Conservation (phyloP, 2,888 invertebrate species). For the Zygogramma bicolorata region DNA sequence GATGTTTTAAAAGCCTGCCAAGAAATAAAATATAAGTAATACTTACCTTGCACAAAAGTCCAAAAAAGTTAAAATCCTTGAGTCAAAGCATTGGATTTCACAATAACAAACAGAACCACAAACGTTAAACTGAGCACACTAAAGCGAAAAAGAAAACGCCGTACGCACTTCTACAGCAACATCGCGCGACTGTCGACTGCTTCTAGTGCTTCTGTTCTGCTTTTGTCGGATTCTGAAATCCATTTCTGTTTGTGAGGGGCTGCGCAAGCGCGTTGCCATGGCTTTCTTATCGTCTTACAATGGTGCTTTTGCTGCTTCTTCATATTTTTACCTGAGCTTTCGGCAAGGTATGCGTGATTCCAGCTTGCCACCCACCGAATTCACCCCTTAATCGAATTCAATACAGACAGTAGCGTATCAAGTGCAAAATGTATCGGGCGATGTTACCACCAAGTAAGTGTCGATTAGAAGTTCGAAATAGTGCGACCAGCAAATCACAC, state of each 20-base stretch:
- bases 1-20: background rate
- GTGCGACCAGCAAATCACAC: too few relatives aligned
- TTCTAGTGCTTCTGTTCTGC: slow-evolving; percentile 28
- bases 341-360: slow-evolving; percentile 48
- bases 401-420: slow-evolving; percentile 7
- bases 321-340: slow-evolving; percentile 46
- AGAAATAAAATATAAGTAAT: background rate
- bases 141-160: slow-evolving; percentile 34
- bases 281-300: background rate
- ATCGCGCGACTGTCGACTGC: slow-evolving; percentile 48
- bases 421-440: background rate
- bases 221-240: slow-evolving; percentile 43
- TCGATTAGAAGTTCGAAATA: too few relatives aligned
- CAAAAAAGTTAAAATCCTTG: slow-evolving; percentile 42
- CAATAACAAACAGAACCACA: slow-evolving; percentile 35
- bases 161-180: slow-evolving; percentile 44
- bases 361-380: slow-evolving; percentile 59
- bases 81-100: slow-evolving; percentile 36
- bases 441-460: background rate
- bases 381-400: slow-evolving; percentile 20
- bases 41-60: slow-evolving; percentile 43
- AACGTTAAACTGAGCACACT: slow-evolving; percentile 35
- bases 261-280: background rate
- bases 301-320: slow-evolving; percentile 37
- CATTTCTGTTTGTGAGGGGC: slow-evolving; percentile 35